A percentile compares a stretch with the other conserved stretches of the same genome.
Conservation (phyloP, 2,113 vertebrate genomes). For the Porphyrio hochstetteri region DNA sequence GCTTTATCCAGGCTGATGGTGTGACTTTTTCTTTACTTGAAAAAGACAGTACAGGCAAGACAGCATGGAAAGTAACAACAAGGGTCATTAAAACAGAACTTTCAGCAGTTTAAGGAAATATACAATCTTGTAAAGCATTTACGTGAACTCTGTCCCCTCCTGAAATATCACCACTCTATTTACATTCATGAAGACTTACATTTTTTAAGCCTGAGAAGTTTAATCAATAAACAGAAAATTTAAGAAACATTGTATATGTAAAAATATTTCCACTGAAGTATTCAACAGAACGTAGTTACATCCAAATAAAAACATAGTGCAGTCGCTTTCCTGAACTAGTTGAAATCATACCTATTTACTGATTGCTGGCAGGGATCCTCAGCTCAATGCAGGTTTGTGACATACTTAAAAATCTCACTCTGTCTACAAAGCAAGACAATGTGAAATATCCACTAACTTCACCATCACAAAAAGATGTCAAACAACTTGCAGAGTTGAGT, state of each 20-base stretch:
- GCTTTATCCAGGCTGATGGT: neutral
- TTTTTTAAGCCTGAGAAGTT: neutral
- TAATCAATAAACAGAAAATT: neutral
- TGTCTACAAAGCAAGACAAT: neutral
- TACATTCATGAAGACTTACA: neutral
- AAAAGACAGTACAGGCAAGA: neutral
- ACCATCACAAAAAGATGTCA: neutral
- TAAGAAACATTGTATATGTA: neutral
- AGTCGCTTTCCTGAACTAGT: neutral
- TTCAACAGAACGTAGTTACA: neutral
- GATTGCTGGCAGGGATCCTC: neutral
- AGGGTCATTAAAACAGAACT: neutral
- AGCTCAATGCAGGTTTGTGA: neutral
- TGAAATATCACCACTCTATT: neutral
- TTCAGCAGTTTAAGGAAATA: neutral
- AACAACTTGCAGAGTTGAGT: neutral
- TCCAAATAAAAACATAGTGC: neutral
- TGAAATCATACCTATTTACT: neutral
- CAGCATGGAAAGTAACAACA: neutral
- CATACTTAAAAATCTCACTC: neutral
- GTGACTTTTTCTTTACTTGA: neutral
- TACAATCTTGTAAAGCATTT: neutral
- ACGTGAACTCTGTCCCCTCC: neutral
- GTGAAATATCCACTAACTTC: neutral
- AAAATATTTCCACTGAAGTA: neutral